phyloP scores from a whole-genome alignment of 2,113 vertebrate species.

The Osmerus eperlanus region DNA sequence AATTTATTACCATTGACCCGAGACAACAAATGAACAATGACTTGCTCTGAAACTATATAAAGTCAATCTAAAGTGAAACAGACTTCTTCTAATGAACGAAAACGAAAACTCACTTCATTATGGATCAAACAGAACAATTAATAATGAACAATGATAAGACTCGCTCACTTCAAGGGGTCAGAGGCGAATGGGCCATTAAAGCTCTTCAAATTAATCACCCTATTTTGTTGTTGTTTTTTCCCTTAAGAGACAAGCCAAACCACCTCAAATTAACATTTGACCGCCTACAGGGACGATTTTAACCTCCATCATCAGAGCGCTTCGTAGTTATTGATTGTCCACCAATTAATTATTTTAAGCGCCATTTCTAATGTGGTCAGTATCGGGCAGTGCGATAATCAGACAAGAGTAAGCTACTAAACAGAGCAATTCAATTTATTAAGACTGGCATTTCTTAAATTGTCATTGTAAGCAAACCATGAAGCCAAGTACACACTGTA shows the following conservation, averaged over 20 bases:
- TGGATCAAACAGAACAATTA: conserved; percentile 1
- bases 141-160: neutral
- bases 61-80: neutral
- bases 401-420: no score
- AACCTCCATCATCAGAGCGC: conserved; percentile 8
- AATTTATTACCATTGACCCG: neutral
- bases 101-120: conserved; percentile 6
- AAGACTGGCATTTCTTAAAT: no score
- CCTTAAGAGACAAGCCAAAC: neutral
- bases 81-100: neutral
- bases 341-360: conserved; percentile 34
- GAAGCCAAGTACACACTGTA: no score
- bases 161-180: neutral
- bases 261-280: conserved; percentile 2
- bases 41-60: neutral
- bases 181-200: neutral
- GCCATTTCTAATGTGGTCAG: conserved; percentile 16
- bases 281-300: conserved; percentile 22
- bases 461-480: no score
- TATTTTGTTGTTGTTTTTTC: conserved; percentile 8
- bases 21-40: neutral
- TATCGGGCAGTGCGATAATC: no score
- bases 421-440: no score
- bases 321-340: conserved; percentile 28
- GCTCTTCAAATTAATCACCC: conserved; percentile 20